Percentiles rank a stretch among this genome's conserved stretches.
Evolutionary conservation across 2,888 invertebrate species (phyloP).

Genomic region (Merodon equestris): DNA sequence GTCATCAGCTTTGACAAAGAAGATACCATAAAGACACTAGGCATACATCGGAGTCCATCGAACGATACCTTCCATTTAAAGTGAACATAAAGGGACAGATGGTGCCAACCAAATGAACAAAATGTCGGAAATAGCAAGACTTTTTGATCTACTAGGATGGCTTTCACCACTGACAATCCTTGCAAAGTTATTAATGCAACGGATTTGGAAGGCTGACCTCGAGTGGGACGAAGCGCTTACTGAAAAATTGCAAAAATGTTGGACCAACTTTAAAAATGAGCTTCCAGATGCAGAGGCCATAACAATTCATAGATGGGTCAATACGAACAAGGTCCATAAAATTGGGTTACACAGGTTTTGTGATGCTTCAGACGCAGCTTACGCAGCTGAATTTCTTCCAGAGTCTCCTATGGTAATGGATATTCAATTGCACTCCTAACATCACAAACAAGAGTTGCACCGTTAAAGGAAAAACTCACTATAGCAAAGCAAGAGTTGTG

Average conservation of each 20-base stretch:
- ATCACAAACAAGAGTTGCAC: not conserved
- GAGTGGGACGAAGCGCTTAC: constrained; percentile 4
- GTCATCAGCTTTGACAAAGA: not conserved
- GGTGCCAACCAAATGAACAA: too few species aligned
- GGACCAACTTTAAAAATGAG: constrained; percentile 1
- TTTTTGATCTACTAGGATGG: too few species aligned
- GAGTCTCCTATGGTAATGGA: not conserved
- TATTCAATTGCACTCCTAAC: constrained; percentile 2
- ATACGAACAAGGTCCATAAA: not conserved
- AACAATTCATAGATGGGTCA: constrained; percentile 3
- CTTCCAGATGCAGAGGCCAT: not conserved
- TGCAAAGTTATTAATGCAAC: too few species aligned
- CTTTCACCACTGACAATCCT: constrained; percentile 2
- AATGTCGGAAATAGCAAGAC: too few species aligned
- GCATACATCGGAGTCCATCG: too few species aligned
- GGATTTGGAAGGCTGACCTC: constrained; percentile 4
- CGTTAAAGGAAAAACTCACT: constrained; percentile 4
- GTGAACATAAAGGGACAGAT: too few species aligned
- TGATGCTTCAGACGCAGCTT: not conserved
- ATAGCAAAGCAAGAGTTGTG: constrained; percentile 3
- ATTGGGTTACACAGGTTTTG: not conserved
- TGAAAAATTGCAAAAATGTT: not conserved
- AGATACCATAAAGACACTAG: not conserved
- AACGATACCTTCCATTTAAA: too few species aligned
- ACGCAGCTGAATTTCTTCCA: not conserved